Evolutionary conservation across 2,888 invertebrate species (phyloP).

Genomic region (Chydorus sphaericus): DNA sequence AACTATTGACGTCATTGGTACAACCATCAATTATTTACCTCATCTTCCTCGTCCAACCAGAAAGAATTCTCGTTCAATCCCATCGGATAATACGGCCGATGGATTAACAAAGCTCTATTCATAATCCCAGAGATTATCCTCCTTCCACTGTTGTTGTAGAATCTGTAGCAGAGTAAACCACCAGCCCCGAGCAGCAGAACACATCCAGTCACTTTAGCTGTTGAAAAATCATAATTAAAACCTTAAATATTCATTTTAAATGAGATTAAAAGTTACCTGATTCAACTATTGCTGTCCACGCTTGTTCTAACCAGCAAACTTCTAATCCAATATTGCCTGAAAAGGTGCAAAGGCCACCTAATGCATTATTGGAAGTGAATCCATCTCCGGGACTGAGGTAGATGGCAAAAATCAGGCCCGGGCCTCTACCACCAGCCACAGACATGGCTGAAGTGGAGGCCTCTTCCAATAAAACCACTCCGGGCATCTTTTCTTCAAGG

Average conservation of each 20-base stretch:
- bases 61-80: too few relatives aligned
- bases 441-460: background rate
- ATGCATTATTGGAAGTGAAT: constrained; percentile 19
- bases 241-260: constrained; percentile 9
- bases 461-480: background rate
- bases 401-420: constrained; percentile 20
- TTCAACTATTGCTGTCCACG: constrained; percentile 22
- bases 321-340: constrained; percentile 23
- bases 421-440: constrained; percentile 19
- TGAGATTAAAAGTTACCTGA: constrained; percentile 19
- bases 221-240: constrained; percentile 17
- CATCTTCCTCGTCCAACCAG: constrained; percentile 15
- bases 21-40: constrained; percentile 9
- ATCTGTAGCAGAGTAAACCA: constrained; percentile 29
- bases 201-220: constrained; percentile 31
- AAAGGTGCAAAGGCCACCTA: constrained; percentile 22
- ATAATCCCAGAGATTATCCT: too few relatives aligned
- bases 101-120: too few relatives aligned
- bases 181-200: constrained; percentile 32
- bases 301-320: constrained; percentile 22
- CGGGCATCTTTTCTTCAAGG: too few relatives aligned
- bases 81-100: too few relatives aligned
- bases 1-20: constrained; percentile 1
- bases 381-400: constrained; percentile 20
- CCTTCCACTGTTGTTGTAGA: constrained; percentile 23